Base-by-base conservation (phyloP, 2,888 invertebrate genomes). In the Lycocerus yunnanus region DNA sequence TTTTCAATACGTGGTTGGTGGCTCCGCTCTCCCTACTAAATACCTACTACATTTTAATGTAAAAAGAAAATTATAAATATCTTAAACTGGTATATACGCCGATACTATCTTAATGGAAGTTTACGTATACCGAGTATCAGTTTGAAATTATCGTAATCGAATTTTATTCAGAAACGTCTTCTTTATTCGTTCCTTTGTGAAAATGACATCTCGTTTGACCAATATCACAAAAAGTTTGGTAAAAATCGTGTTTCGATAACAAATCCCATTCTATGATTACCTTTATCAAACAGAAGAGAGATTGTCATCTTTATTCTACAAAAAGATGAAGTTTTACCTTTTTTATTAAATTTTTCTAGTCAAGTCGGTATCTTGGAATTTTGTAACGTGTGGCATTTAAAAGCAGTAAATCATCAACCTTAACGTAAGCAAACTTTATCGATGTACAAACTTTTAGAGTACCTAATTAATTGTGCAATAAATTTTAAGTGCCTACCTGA, bases 241-340 rank as follows among this genome's bases (percentile, higher is more conserved):
- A 68, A 74, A 74, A 74, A 71, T 71, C 71, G 68, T 68, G 71
- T 58, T 71, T 74, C 75, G 75, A 75, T 75, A 75, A 69, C 72
- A 72, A 75, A 75, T 66, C 75, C 66, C 66, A 66, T 43, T 43
- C 71, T 72, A 72, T 66, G 71, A 72, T 75, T 75, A 69, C 72
- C 72, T 75, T 72, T 75, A 71, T 67, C 66, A 71, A 75, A 75
- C 69, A 72, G 66, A 72, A 43, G 69, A 72, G 72, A 71, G 72
- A 68, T 72, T 61, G 69, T 72, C 68, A 74, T 74, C 74, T 59
- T 58, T 21, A 20, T 24, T 71, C 66, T 69, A 66, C 72, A 72
- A 69, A 69, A 43, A 43, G 43, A 43, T 43, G 43, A 43, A 43
- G 43, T 43, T 43, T 43, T 43, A 43, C 43, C 6, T 43, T 43